These are phyloP conservation scores for Chloroclystis v-ata DNA, from an alignment of 2,888 invertebrate species.

Conservation along the genomic window DNA sequence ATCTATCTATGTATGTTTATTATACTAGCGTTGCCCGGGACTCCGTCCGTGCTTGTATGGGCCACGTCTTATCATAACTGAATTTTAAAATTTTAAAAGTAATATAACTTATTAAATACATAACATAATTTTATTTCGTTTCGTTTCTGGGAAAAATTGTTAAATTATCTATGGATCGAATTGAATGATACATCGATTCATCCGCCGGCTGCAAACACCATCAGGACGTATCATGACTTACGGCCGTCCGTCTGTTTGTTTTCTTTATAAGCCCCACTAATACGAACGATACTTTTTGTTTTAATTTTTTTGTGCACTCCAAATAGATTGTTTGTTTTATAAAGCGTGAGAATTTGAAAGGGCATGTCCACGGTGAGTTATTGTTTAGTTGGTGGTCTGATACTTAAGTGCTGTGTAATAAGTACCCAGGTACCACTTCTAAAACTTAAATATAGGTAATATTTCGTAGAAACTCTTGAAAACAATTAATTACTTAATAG, in stretches of 20 bases:
- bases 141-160: too few relatives aligned
- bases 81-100: too few relatives aligned
- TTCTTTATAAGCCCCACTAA: slow-evolving; percentile 56
- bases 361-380: slow-evolving; percentile 50
- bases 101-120: too few relatives aligned
- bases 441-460: too few relatives aligned
- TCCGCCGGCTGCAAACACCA: slow-evolving; percentile 18
- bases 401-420: slow-evolving; percentile 13
- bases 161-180: too few relatives aligned
- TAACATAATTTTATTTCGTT: too few relatives aligned
- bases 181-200: slow-evolving; percentile 7
- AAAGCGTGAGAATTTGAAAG: slow-evolving; percentile 63
- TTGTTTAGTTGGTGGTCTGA: slow-evolving; percentile 22
- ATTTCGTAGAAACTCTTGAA: too few relatives aligned
- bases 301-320: slow-evolving; percentile 48
- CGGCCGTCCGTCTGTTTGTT: slow-evolving; percentile 54
- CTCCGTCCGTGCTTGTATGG: too few relatives aligned
- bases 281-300: slow-evolving; percentile 49
- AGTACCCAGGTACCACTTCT: slow-evolving; percentile 1
- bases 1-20: too few relatives aligned
- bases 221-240: slow-evolving; percentile 45
- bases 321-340: slow-evolving; percentile 59
- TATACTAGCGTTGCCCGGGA: too few relatives aligned
- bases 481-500: too few relatives aligned
- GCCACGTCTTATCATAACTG: too few relatives aligned